These are phyloP conservation scores for Strigamia crassipes DNA, from an alignment of 2,888 invertebrate species.

Conservation along the genomic window DNA sequence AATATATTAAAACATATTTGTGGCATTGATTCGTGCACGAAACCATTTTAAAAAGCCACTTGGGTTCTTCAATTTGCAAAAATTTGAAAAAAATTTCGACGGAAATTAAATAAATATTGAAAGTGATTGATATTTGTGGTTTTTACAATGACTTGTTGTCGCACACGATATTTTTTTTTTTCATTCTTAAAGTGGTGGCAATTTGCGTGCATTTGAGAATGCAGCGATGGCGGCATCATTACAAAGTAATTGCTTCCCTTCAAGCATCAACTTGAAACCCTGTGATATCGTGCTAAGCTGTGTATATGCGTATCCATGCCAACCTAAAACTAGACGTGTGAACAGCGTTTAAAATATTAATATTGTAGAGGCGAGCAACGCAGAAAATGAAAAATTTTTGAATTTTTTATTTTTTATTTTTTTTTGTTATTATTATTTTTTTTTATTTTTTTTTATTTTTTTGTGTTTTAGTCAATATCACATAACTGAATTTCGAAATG, in stretches of 20 bases:
- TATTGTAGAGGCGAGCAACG: not conserved
- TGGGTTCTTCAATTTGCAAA: too few relatives aligned
- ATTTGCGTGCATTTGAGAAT: not conserved
- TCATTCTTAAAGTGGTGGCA: not conserved
- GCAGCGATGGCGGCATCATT: constrained; percentile 10
- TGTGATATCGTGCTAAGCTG: not conserved
- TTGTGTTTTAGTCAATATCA: not conserved
- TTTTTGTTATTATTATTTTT: too few relatives aligned
- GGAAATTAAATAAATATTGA: too few relatives aligned
- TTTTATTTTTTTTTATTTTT: too few relatives aligned
- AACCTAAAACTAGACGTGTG: constrained; percentile 10
- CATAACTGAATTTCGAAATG: not conserved
- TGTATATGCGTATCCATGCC: not conserved
- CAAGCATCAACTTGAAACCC: constrained; percentile 5
- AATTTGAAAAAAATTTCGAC: too few relatives aligned
- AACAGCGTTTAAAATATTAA: constrained; percentile 10
- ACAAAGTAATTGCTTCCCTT: constrained; percentile 10
- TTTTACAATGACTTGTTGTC: too few relatives aligned
- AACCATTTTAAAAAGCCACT: too few relatives aligned
- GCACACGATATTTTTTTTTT: too few relatives aligned
- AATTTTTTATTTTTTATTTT: too few relatives aligned
- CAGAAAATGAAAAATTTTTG: not conserved
- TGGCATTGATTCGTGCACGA: too few relatives aligned
- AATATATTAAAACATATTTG: too few relatives aligned
- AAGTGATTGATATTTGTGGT: too few relatives aligned